Percentiles rank a stretch among this genome's conserved stretches.
These are phyloP conservation scores for Fulmarus glacialis DNA, from an alignment of 2,113 vertebrate species.

Conservation along the genomic window DNA sequence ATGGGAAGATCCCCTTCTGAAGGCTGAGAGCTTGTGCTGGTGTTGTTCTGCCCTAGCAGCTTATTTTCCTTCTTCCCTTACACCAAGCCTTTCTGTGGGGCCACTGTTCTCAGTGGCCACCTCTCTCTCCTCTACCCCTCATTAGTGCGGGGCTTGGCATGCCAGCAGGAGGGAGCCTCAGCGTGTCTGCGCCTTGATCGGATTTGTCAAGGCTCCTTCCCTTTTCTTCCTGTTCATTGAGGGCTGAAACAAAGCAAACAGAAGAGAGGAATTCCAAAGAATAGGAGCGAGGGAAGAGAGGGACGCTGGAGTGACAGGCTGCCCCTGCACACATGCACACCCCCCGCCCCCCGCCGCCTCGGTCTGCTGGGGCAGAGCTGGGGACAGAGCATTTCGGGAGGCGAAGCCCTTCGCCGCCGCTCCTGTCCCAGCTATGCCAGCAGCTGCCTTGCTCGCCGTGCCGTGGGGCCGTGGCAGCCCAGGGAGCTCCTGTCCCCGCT, in stretches of 20 bases:
- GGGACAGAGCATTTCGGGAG: neutral
- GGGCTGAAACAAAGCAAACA: constrained; percentile 68
- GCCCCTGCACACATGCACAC: neutral
- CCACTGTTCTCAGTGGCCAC: neutral
- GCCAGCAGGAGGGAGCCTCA: constrained; percentile 62
- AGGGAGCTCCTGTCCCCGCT: neutral
- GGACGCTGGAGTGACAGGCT: constrained; percentile 22
- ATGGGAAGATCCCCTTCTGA: neutral
- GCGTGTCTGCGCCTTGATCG: constrained; percentile 55
- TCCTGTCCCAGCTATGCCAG: neutral
- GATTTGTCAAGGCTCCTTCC: constrained; percentile 73
- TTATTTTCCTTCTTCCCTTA: neutral
- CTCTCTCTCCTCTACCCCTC: constrained; percentile 32
- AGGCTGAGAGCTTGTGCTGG: neutral
- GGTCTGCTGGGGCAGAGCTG: no score
- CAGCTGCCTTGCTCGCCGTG: neutral
- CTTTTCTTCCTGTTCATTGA: constrained; percentile 72
- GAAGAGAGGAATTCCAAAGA: constrained; percentile 60
- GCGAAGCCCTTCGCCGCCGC: neutral
- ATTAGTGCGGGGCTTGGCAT: constrained; percentile 60
- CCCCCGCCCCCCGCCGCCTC: neutral
- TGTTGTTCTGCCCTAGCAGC: neutral
- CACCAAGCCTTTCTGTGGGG: neutral
- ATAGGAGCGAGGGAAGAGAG: constrained; percentile 14
- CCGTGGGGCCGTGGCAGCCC: neutral